phyloP scores from a whole-genome alignment of 1,140 invertebrate species.

The Drosophila parabipectinata region DNA sequence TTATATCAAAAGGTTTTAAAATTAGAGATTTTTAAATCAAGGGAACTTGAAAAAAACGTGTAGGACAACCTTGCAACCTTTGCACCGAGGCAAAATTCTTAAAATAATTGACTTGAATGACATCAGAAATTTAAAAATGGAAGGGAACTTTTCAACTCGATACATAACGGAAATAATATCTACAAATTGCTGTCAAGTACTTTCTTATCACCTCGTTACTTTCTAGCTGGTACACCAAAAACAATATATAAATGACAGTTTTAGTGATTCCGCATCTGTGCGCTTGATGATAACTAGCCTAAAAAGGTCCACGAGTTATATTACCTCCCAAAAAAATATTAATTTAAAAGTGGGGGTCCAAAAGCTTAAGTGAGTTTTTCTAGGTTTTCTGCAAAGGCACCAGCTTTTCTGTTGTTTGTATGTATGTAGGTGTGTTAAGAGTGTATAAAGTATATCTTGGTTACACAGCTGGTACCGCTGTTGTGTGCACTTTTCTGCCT shows the following conservation, averaged over 20 bases:
- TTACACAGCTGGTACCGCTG: conserved; percentile 39
- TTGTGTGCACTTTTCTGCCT: conserved; percentile 9
- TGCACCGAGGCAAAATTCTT: neutral
- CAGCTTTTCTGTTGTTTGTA: conserved; percentile 41
- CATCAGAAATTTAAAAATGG: neutral
- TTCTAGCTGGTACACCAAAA: neutral
- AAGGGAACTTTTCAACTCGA: neutral
- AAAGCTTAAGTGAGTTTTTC: neutral
- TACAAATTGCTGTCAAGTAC: neutral
- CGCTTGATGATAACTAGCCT: neutral
- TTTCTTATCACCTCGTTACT: conserved; percentile 5
- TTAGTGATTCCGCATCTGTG: neutral
- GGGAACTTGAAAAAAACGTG: neutral
- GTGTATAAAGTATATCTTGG: conserved; percentile 5
- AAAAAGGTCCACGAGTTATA: neutral
- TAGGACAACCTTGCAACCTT: neutral
- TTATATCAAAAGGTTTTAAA: too few species aligned
- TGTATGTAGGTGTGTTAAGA: neutral
- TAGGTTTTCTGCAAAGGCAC: conserved; percentile 20
- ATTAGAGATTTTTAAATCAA: too few species aligned
- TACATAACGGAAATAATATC: neutral
- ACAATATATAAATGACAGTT: conserved; percentile 1
- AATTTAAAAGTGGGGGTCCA: neutral
- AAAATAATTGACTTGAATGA: neutral
- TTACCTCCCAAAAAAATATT: neutral